Conservation (phyloP, 2,797 vertebrate genomes). For the Peromyscus aztecus region DNA sequence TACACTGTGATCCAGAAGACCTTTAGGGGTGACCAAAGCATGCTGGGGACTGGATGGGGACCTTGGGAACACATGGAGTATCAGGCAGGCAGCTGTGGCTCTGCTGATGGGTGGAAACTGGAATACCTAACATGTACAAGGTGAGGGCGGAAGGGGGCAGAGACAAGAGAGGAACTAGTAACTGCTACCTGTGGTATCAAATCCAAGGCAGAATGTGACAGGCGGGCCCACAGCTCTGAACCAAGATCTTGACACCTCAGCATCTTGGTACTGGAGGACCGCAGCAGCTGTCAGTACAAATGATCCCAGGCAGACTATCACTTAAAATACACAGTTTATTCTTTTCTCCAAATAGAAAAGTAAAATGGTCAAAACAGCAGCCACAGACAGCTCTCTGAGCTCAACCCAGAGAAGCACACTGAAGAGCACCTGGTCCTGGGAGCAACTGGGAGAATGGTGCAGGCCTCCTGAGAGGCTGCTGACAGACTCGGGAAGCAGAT, state of each 20-base stretch:
- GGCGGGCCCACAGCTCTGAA: background rate
- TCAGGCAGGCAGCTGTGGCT: background rate
- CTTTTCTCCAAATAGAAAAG: conserved; percentile 36
- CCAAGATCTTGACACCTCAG: background rate
- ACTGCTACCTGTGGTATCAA: background rate
- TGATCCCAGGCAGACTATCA: background rate
- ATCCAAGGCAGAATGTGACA: background rate
- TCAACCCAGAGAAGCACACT: background rate
- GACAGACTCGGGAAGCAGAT: background rate
- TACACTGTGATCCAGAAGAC: background rate
- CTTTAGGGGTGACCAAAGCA: background rate
- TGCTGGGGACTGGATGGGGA: background rate
- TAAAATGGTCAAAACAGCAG: background rate
- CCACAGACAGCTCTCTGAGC: background rate
- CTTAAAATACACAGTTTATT: conserved; percentile 67
- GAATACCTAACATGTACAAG: background rate
- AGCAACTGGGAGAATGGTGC: background rate
- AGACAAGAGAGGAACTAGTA: background rate
- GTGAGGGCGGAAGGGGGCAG: no score
- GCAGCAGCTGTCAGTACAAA: background rate
- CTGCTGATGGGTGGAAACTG: background rate
- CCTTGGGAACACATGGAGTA: background rate
- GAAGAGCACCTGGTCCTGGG: no score
- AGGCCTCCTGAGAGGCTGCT: background rate
- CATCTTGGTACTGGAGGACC: background rate